Evolutionary conservation across 1,140 invertebrate genomes (phyloP).

Genomic region (Cepaea nemoralis): DNA sequence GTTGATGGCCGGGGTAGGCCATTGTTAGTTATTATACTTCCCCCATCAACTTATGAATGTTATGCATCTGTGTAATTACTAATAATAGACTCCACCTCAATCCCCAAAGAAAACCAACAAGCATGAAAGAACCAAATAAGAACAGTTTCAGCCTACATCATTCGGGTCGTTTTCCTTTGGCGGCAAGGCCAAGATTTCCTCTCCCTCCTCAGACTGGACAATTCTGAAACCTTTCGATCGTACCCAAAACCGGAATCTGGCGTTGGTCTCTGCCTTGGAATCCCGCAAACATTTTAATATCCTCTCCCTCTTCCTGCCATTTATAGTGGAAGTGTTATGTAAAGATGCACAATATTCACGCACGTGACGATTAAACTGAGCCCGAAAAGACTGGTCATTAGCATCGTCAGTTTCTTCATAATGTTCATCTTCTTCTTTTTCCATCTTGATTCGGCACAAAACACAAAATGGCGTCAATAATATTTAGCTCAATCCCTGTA

Average conservation of each 20-base stretch:
- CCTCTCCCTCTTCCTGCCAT: slow-evolving; percentile 10
- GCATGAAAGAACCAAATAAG: too few relatives aligned
- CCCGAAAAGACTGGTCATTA: slow-evolving; percentile 4
- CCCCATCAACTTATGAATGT: too few relatives aligned
- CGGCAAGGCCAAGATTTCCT: slow-evolving; percentile 43
- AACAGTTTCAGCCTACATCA: slow-evolving; percentile 31
- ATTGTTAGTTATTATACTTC: too few relatives aligned
- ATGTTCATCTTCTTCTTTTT: slow-evolving; percentile 7
- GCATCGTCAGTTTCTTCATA: not conserved
- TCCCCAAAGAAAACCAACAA: too few relatives aligned
- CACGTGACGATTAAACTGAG: slow-evolving; percentile 22
- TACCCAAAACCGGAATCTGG: slow-evolving; percentile 49
- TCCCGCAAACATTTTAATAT: slow-evolving; percentile 44
- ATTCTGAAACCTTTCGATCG: slow-evolving; percentile 46
- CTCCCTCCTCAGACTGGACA: slow-evolving; percentile 44
- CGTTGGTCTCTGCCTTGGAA: slow-evolving; percentile 35
- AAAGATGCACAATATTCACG: slow-evolving; percentile 28
- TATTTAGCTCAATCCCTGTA: not conserved
- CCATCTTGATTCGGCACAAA: not conserved
- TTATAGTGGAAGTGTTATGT: slow-evolving; percentile 27
- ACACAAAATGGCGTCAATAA: slow-evolving; percentile 28
- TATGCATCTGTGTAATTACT: too few relatives aligned
- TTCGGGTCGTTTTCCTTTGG: slow-evolving; percentile 41
- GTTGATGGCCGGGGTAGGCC: too few relatives aligned
- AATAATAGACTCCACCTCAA: too few relatives aligned